Percentiles rank a stretch among this genome's conserved stretches.
Evolutionary conservation across 1,140 invertebrate genomes (phyloP).

Genomic region (Procambarus virginalis): DNA sequence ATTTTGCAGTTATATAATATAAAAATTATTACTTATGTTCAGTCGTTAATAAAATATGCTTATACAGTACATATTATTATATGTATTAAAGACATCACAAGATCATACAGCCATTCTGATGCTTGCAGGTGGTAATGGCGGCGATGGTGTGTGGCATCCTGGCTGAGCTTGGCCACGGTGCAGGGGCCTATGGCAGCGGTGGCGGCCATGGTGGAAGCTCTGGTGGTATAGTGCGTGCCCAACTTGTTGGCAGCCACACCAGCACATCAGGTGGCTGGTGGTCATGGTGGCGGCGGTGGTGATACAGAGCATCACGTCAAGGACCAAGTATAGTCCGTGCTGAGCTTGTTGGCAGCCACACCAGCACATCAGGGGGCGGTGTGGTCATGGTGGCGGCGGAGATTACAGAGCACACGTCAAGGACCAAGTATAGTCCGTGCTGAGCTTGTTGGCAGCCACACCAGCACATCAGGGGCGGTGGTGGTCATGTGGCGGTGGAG

Average conservation of each 20-base stretch:
- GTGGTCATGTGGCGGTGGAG: neutral
- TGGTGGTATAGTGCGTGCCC: slow-evolving; percentile 18
- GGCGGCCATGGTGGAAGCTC: neutral
- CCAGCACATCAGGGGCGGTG: neutral
- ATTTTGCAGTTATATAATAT: no score
- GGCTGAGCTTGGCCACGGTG: neutral
- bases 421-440: no score
- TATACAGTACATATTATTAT: no score
- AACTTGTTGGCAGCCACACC: slow-evolving; percentile 29
- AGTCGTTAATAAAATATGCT: no score
- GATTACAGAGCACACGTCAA: neutral
- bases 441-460: no score
- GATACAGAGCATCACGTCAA: neutral
- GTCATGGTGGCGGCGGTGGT: neutral
- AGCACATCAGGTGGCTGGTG: neutral
- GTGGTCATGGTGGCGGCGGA: neutral
- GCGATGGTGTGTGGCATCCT: neutral
- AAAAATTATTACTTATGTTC: no score
- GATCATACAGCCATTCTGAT: neutral
- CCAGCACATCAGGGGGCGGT: neutral
- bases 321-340: slow-evolving; percentile 1
- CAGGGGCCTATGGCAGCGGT: neutral
- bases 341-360: neutral
- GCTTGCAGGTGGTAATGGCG: neutral
- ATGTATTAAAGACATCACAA: no score